Percentiles rank a stretch among this genome's conserved stretches.
These are phyloP conservation scores for Barbus barbus DNA, from an alignment of 2,113 vertebrate genomes.

Conservation along the genomic window DNA sequence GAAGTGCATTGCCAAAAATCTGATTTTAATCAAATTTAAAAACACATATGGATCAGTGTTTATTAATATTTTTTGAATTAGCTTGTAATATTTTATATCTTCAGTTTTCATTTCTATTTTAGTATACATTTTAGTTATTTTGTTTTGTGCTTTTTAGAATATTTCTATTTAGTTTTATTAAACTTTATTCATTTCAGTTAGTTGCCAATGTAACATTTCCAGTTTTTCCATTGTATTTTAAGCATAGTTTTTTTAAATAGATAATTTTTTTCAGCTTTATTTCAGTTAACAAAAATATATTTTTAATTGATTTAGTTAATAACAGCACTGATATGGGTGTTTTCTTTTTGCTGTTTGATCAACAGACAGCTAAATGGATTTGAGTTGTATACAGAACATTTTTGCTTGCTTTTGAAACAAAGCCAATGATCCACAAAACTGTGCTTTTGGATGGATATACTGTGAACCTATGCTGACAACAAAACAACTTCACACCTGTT, in stretches of 20 bases:
- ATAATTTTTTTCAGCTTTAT: too few relatives aligned
- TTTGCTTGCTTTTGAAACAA: background rate
- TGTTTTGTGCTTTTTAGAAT: background rate
- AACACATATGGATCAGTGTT: background rate
- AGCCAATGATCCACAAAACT: background rate
- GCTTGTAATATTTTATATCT: background rate
- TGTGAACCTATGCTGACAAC: background rate
- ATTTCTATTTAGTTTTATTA: background rate
- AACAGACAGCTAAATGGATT: background rate
- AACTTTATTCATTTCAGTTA: background rate
- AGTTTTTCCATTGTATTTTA: background rate
- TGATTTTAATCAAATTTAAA: background rate
- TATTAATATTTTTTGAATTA: background rate
- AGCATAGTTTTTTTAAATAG: background rate
- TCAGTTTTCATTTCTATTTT: background rate
- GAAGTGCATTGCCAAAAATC: too few relatives aligned
- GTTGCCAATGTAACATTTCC: background rate
- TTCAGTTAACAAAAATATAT: background rate
- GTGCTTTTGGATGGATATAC: background rate
- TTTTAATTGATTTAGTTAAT: background rate
- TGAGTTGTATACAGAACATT: background rate
- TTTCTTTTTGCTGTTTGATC: too few relatives aligned
- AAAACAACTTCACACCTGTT: conserved; percentile 74
- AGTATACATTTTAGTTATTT: background rate
- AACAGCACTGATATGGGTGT: background rate